A percentile compares a stretch with the other conserved stretches of the same genome.
phyloP scores from a whole-genome alignment of 1,140 invertebrate species.

The Agrilus planipennis region DNA sequence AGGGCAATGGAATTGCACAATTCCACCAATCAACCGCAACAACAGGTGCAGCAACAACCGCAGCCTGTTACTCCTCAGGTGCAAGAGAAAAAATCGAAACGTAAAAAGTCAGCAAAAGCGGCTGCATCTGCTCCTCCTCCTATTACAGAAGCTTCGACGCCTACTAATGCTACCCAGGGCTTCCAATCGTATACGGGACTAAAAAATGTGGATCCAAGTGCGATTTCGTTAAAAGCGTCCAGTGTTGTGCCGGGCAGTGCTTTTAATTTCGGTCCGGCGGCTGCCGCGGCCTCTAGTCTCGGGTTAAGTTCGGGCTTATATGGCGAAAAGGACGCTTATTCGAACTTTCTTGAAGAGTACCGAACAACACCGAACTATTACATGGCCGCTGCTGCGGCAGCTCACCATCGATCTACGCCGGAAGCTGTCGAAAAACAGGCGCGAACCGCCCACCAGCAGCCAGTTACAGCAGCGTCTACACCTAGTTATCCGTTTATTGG shows the following conservation, averaged over 20 bases:
- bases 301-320: constrained; percentile 38
- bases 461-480: constrained; percentile 19
- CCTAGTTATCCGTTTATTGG: constrained; percentile 39
- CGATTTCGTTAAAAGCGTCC: constrained; percentile 43
- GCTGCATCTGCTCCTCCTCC: constrained; percentile 17
- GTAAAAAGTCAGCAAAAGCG: constrained; percentile 31
- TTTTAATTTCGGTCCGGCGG: constrained; percentile 53
- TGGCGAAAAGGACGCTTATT: constrained; percentile 41
- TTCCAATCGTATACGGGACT: constrained; percentile 43
- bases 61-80: constrained; percentile 6
- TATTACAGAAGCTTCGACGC: constrained; percentile 4
- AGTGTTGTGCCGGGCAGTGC: constrained; percentile 54
- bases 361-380: constrained; percentile 42
- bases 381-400: constrained; percentile 40
- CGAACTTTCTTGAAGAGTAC: constrained; percentile 51
- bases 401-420: constrained; percentile 29
- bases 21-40: constrained; percentile 14
- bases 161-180: constrained; percentile 24
- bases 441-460: constrained; percentile 31
- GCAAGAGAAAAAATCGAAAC: constrained; percentile 28
- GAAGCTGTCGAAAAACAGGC: constrained; percentile 37
- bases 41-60: constrained; percentile 6
- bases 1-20: constrained; percentile 18
- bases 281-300: constrained; percentile 35
- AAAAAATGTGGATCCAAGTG: constrained; percentile 38